These are phyloP conservation scores for Prosapia bicincta DNA, from an alignment of 2,888 invertebrate genomes.

Conservation along the genomic window DNA sequence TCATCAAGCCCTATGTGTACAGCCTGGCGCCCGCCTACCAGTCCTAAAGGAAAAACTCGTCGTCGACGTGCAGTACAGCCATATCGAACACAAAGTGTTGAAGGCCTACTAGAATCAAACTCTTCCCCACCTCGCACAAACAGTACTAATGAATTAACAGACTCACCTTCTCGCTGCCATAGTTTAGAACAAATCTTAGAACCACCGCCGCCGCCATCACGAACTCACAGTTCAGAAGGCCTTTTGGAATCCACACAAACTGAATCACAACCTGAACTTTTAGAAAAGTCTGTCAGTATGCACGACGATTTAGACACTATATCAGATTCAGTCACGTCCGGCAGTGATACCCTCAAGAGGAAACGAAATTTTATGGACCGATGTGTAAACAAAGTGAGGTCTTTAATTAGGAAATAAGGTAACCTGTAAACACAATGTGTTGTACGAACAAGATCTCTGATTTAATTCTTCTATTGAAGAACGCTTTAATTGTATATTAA, in stretches of 20 bases:
- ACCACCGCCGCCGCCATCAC: slow-evolving; percentile 13
- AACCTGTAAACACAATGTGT: slow-evolving; percentile 9
- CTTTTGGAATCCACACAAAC: slow-evolving; percentile 25
- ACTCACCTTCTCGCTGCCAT: slow-evolving; percentile 11
- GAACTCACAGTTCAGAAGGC: slow-evolving; percentile 23
- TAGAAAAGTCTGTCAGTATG: slow-evolving; percentile 33
- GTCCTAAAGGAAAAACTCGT: slow-evolving; percentile 36
- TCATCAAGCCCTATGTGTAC: slow-evolving; percentile 63
- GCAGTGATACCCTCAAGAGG: slow-evolving; percentile 40
- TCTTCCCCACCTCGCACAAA: slow-evolving; percentile 6
- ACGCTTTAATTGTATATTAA: background rate
- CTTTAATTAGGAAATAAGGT: slow-evolving; percentile 53
- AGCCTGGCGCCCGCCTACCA: slow-evolving; percentile 48
- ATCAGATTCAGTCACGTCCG: slow-evolving; percentile 25
- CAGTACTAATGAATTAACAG: background rate
- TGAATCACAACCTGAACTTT: slow-evolving; percentile 2
- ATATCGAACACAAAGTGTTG: slow-evolving; percentile 60
- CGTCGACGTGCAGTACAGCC: slow-evolving; percentile 39
- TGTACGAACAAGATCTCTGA: background rate
- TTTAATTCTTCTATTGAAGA: slow-evolving; percentile 2
- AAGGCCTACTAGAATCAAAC: slow-evolving; percentile 54
- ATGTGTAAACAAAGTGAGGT: slow-evolving; percentile 78
- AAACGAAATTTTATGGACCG: slow-evolving; percentile 80
- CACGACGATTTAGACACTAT: slow-evolving; percentile 30
- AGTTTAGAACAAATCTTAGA: slow-evolving; percentile 15